Conservation (phyloP, 2,888 invertebrate species). For the Dynastes maya region DNA sequence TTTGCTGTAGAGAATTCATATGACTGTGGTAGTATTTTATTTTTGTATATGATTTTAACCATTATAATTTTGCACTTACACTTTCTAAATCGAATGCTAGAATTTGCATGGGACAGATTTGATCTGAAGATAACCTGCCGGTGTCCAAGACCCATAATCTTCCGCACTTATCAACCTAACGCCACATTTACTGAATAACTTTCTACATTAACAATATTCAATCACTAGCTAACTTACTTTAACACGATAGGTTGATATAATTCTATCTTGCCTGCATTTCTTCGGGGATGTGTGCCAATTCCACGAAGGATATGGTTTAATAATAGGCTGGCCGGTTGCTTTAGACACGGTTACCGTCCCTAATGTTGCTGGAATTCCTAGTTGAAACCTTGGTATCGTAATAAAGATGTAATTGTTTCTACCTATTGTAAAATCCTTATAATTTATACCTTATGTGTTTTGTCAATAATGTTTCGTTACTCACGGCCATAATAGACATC, state of each 20-base stretch:
- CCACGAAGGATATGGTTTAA: constrained; percentile 76
- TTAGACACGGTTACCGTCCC: constrained; percentile 73
- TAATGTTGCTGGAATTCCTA: constrained; percentile 81
- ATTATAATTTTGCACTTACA: constrained; percentile 59
- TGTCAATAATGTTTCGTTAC: constrained; percentile 34
- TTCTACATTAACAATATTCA: background rate
- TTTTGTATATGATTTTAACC: background rate
- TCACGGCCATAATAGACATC: constrained; percentile 77
- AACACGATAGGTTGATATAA: constrained; percentile 84
- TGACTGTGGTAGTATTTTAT: too few relatives aligned
- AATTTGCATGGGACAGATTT: constrained; percentile 81
- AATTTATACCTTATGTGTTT: too few relatives aligned
- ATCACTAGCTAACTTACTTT: constrained; percentile 73
- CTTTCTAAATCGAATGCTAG: constrained; percentile 80
- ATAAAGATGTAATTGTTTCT: constrained; percentile 72
- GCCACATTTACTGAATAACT: constrained; percentile 54
- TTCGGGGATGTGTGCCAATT: constrained; percentile 70
- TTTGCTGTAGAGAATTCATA: too few relatives aligned
- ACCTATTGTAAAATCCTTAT: background rate
- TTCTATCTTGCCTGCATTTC: constrained; percentile 69
- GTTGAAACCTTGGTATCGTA: constrained; percentile 81
- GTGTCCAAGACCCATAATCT: constrained; percentile 84
- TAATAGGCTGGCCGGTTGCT: constrained; percentile 66
- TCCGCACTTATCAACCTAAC: constrained; percentile 80
- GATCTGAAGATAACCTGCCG: constrained; percentile 75